Base-by-base conservation (phyloP, 2,888 invertebrate species). In the Sepiola atlantica region DNA sequence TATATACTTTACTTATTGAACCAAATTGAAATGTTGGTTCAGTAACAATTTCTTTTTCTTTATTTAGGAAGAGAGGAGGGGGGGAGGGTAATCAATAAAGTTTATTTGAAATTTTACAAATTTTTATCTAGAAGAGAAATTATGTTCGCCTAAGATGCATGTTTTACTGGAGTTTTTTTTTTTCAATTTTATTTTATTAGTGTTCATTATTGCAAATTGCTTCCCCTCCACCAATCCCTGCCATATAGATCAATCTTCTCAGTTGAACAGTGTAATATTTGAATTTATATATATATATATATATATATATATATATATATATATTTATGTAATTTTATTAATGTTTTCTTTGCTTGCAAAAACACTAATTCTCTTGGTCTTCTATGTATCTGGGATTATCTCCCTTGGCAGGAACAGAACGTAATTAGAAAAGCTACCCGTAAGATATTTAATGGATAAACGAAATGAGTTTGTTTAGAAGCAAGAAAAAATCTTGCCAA, bases 371-470 rank as follows among this genome's bases (percentile, higher is more conserved):
- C 77, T n/a, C n/a, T 28, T 14, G 14, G 77, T 77, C 77, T 77
- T 77, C 28, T n/a, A 6, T 77, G 77, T 77, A 32, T n/a, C n/a
- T 77, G 12, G 18, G 77, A 77, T 77, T 32, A 77, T 3, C n/a
- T 77, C 77, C 77, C 77, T 77, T 77, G 77, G 77, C 16, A n/a
- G 14, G 16, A 77, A n/a, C 77, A 77, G 77, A n/a, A 77, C n/a
- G n/a, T 77, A 77, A 77, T 77, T 77, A 77, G 77, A 77, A 77
- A n/a, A n/a, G 77, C 77, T 77, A 77, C 77, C 77, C 77, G n/a
- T 14, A 14, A 77, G 77, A 77, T 77, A 77, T 77, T 77, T 10
- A 77, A 18, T 77, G 77, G 77, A 77, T 77, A n/a, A 77, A 77
- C 32, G 77, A 77, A 77, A 77, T 77, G 77, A 61, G 24, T 32